Percentiles rank a stretch among this genome's conserved stretches.
phyloP scores from a whole-genome alignment of 2,113 vertebrate genomes.

The Corynorhinus townsendii region DNA sequence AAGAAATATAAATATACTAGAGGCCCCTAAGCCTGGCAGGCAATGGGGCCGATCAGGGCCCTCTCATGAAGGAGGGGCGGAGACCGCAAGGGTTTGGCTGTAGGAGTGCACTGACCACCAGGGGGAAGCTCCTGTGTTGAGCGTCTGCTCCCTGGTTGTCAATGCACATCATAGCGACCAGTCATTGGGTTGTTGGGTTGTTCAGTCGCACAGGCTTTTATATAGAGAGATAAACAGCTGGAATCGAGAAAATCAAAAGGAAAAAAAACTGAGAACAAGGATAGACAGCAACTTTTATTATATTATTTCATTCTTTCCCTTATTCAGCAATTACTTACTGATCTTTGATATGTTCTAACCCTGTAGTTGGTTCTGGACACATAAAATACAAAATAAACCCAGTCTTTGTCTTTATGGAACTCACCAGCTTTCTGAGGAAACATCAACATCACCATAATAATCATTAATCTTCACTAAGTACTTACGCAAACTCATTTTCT shows the following conservation, averaged over 20 bases:
- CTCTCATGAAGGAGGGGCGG: rapidly evolving
- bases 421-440: background rate
- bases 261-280: background rate
- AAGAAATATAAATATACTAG: background rate
- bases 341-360: background rate
- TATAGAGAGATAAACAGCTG: background rate
- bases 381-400: background rate
- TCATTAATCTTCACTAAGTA: background rate
- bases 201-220: too few relatives aligned
- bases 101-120: too few relatives aligned
- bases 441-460: background rate
- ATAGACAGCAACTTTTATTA: background rate
- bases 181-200: too few relatives aligned
- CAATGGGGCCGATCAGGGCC: too few relatives aligned
- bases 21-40: too few relatives aligned
- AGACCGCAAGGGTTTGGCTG: too few relatives aligned
- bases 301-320: background rate
- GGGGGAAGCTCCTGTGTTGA: too few relatives aligned
- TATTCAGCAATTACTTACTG: background rate
- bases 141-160: too few relatives aligned
- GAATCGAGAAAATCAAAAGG: background rate
- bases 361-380: background rate
- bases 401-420: background rate
- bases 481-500: background rate
- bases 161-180: too few relatives aligned